phyloP scores from a whole-genome alignment of 2,113 vertebrate species.

The Mirounga angustirostris region DNA sequence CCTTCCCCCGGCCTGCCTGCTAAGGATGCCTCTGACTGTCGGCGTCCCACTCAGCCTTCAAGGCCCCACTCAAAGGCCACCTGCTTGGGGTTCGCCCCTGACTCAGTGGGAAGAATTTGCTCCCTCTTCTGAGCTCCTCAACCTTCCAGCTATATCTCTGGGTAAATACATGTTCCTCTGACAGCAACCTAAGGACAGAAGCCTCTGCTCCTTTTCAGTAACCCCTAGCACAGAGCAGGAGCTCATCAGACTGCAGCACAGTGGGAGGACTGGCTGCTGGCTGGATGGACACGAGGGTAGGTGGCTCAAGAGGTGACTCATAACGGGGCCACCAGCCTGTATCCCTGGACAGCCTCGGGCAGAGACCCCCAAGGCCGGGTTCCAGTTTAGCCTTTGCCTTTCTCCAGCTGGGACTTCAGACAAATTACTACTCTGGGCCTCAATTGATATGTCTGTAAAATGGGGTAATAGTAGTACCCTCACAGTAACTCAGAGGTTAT shows the following conservation, averaged over 20 bases:
- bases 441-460: slow-evolving; percentile 22
- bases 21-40: not conserved
- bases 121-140: not conserved
- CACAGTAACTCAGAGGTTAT: not conserved
- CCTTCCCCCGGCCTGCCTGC: not conserved
- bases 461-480: not conserved
- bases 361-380: not conserved
- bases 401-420: not conserved
- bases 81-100: not conserved
- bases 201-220: not conserved
- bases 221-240: not conserved
- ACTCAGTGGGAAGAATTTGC: not conserved
- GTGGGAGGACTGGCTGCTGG: not conserved
- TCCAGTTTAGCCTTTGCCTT: not conserved
- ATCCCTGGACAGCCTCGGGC: not conserved
- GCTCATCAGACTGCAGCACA: not conserved
- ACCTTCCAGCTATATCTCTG: not conserved
- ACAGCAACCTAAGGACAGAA: not conserved
- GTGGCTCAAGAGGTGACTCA: not conserved
- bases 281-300: not conserved
- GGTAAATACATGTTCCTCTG: not conserved
- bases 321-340: not conserved
- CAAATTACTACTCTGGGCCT: not conserved
- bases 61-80: not conserved
- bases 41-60: not conserved